Evolutionary conservation across 37 sponge, comb jelly and placozoan genomes (phyloP), one percentile per base, ranked within the genome.

Genomic region (Halisarca cf. caerulea): DNA sequence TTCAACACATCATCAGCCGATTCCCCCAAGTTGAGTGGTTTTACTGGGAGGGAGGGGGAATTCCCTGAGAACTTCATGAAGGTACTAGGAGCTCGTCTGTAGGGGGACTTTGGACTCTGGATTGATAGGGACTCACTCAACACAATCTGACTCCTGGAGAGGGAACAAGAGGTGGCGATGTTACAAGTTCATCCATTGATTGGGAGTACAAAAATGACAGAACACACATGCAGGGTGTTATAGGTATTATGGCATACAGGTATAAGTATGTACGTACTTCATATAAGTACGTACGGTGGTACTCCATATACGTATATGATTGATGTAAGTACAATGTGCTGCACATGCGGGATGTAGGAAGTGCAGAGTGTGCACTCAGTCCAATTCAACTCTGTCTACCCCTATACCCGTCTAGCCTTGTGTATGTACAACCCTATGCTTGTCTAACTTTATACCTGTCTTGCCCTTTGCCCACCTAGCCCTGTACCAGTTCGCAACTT

Each of bases 81-180:
- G 21, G 79, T 38, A 34, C 86, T 86, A 34, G 91, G 86, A 28
- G 88, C 79, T 32, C 92, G 79, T 57, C 94, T 84, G 74, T 78
- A 93, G 0, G 94, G 88, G 0, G 94, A 93, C 34, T 21, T 64
- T n/a, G 94, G 94, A 51, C 58, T 88, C 54, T 93, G 88, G 24
- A 41, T 77, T 2, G 91, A 84, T n/a, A 93, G 73, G n/a, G 77
- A 75, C 58, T 93, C 94, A 82, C 94, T 93, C 79, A 89, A 32
- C 7, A 90, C 82, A 18, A 93, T 54, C 14, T 88, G 88, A 34
- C 88, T 90, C 91, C 94, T 93, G 60, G 23, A 72, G 40, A 30
- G 18, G 15, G 51, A 14, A 47, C 51, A n/a, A n/a, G n/a, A n/a
- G n/a, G n/a, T n/a, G n/a, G n/a, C n/a, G n/a, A n/a, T n/a, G n/a